Evolutionary conservation across 2,797 vertebrate genomes (phyloP).

Genomic region (Cossypha heuglini): DNA sequence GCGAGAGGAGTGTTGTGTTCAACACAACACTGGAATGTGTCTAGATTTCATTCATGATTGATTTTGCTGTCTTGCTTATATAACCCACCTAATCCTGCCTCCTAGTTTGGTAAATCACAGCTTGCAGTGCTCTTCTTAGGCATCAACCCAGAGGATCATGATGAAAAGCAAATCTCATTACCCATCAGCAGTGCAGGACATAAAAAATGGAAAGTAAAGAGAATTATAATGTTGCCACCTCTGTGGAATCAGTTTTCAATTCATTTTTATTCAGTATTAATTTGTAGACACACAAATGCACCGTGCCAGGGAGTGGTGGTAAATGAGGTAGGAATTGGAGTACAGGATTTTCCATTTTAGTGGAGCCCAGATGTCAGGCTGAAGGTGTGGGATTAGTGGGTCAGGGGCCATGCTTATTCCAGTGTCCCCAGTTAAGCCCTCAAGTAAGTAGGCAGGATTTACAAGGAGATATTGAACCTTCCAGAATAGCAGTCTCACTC

Average conservation of each 20-base stretch:
- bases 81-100: slow-evolving; percentile 20
- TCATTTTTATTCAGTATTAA: background rate
- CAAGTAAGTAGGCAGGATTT: background rate
- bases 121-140: background rate
- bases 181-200: background rate
- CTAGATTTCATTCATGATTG: background rate
- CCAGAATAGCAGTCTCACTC: background rate
- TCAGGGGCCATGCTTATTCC: background rate
- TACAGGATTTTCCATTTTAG: background rate
- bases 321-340: background rate
- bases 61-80: slow-evolving; percentile 24
- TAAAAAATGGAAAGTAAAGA: background rate
- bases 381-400: background rate
- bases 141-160: background rate
- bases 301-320: background rate
- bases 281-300: background rate
- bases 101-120: background rate
- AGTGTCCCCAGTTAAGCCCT: background rate
- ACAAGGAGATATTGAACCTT: background rate
- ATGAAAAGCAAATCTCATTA: slow-evolving; percentile 45
- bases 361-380: background rate
- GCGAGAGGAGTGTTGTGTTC: background rate
- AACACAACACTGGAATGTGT: background rate
- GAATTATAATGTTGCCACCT: background rate
- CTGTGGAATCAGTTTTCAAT: background rate